A percentile compares a stretch with the other conserved stretches of the same genome.
Conservation (phyloP, 2,113 vertebrate species). For the Galbula dea region DNA sequence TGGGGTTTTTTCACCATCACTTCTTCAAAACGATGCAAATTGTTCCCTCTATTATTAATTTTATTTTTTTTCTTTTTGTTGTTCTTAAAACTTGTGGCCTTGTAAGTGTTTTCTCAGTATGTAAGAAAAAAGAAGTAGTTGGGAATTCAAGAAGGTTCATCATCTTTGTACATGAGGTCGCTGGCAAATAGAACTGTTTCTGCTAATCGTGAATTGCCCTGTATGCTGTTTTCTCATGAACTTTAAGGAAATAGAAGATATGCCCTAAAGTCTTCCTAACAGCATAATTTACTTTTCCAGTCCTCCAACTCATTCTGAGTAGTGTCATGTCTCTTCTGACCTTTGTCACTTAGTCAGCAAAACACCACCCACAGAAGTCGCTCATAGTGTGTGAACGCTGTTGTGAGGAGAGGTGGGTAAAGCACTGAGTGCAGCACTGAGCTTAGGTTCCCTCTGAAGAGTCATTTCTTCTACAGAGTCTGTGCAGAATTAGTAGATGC, state of each 20-base stretch:
- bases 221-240: neutral
- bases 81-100: neutral
- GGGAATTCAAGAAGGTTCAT: neutral
- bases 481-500: neutral
- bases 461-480: neutral
- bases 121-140: neutral
- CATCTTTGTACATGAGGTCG: neutral
- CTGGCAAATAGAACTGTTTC: neutral
- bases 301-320: neutral
- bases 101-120: neutral
- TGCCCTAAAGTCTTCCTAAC: neutral
- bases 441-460: neutral
- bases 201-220: neutral
- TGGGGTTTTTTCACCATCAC: neutral
- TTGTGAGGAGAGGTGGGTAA: neutral
- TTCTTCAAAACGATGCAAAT: neutral
- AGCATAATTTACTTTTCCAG: neutral
- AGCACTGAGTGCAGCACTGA: neutral
- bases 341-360: neutral
- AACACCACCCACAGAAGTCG: accelerated
- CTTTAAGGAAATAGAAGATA: neutral
- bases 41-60: neutral
- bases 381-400: neutral
- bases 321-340: neutral
- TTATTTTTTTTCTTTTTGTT: neutral